A percentile compares a stretch with the other conserved stretches of the same genome.
phyloP scores from a whole-genome alignment of 2,888 invertebrate genomes.

The Pseudococcus jackbeardsleyi region DNA sequence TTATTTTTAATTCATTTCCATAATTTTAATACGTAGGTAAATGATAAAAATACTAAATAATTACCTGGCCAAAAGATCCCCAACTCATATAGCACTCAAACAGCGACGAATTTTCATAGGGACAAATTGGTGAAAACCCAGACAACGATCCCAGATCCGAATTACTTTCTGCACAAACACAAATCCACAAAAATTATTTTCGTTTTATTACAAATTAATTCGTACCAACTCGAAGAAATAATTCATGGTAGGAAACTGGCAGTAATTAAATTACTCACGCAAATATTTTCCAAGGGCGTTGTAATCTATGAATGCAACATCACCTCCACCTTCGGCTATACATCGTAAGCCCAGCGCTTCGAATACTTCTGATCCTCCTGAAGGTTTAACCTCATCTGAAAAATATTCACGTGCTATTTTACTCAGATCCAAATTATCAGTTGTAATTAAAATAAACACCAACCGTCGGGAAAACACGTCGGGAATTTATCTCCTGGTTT shows the following conservation, averaged over 20 bases:
- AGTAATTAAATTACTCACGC: conserved; percentile 71
- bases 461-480: conserved; percentile 57
- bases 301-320: conserved; percentile 84
- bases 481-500: not conserved
- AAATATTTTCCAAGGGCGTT: conserved; percentile 75
- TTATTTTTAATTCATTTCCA: not conserved
- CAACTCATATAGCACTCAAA: conserved; percentile 49
- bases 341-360: conserved; percentile 77
- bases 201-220: conserved; percentile 17
- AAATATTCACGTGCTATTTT: not conserved
- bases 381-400: conserved; percentile 32
- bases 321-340: conserved; percentile 77
- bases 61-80: conserved; percentile 58
- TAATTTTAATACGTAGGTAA: too few relatives aligned
- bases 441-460: not conserved
- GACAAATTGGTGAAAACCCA: conserved; percentile 1
- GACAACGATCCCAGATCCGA: not conserved
- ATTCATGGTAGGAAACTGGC: not conserved
- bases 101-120: not conserved
- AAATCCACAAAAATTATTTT: not conserved
- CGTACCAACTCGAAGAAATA: not conserved
- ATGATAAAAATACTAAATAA: not conserved
- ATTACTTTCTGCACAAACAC: conserved; percentile 13
- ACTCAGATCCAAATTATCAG: not conserved
- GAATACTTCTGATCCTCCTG: conserved; percentile 70